A percentile compares a stretch with the other conserved stretches of the same genome.
Evolutionary conservation across 2,888 invertebrate genomes (phyloP).

Genomic region (Argynnis bischoffii): DNA sequence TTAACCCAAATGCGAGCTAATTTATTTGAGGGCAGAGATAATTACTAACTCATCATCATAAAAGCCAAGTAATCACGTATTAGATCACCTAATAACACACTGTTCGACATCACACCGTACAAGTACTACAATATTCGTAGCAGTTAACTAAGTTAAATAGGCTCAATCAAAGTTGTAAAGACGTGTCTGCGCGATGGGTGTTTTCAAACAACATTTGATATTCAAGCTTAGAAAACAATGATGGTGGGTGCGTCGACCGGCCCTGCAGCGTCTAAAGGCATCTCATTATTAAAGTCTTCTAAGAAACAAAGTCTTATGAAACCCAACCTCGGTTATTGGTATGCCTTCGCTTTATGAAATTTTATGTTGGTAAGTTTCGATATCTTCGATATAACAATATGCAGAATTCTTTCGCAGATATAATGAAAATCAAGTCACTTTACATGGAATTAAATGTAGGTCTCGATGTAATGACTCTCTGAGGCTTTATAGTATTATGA

Average conservation of each 20-base stretch:
- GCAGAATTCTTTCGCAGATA: background rate
- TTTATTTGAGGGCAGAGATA: constrained; percentile 29
- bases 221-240: constrained; percentile 54
- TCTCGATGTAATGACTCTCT: no score
- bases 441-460: no score
- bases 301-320: constrained; percentile 14
- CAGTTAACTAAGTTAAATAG: constrained; percentile 58
- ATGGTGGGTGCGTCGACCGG: constrained; percentile 34
- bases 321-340: constrained; percentile 13
- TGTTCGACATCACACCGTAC: constrained; percentile 14
- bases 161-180: constrained; percentile 65
- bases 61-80: constrained; percentile 32
- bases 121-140: constrained; percentile 50
- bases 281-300: constrained; percentile 24
- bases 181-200: constrained; percentile 51
- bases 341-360: constrained; percentile 12
- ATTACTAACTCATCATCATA: constrained; percentile 35
- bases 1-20: constrained; percentile 25
- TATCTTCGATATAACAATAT: background rate
- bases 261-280: constrained; percentile 25
- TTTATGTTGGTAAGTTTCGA: constrained; percentile 1
- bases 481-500: no score
- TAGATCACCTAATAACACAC: constrained; percentile 18
- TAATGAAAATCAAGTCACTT: no score
- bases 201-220: constrained; percentile 63